Percentiles rank a stretch among this genome's conserved stretches.
These are phyloP conservation scores for Seira sanloemensis DNA, from an alignment of 2,888 invertebrate species.

Conservation along the genomic window DNA sequence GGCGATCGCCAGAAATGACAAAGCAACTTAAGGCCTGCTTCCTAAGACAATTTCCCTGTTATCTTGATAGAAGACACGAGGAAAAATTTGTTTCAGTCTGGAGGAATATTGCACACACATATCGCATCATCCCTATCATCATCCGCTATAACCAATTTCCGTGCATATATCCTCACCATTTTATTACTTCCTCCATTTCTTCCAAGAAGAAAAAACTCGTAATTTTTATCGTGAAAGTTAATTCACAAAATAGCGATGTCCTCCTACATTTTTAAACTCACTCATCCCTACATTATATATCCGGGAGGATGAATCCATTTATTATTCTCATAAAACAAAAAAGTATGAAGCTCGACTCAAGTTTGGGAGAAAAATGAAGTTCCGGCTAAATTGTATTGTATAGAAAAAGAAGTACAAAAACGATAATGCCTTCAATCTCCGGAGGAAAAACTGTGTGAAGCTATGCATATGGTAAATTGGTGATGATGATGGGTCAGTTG, in stretches of 20 bases:
- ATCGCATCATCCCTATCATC: neutral
- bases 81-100: neutral
- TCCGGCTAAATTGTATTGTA: slow-evolving; percentile 47
- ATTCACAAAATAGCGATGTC: neutral
- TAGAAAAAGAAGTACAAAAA: slow-evolving; percentile 33
- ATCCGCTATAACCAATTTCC: neutral
- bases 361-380: slow-evolving; percentile 19
- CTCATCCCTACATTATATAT: slow-evolving; percentile 6
- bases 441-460: slow-evolving; percentile 58
- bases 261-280: neutral
- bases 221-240: slow-evolving; percentile 3
- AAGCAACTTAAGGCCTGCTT: slow-evolving; percentile 35
- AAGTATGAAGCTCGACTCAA: neutral
- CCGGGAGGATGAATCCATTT: slow-evolving; percentile 35
- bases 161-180: neutral
- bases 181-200: neutral
- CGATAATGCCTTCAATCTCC: slow-evolving; percentile 22
- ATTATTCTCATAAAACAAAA: slow-evolving; percentile 27
- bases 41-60: slow-evolving; percentile 6
- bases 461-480: slow-evolving; percentile 59
- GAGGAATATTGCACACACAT: slow-evolving; percentile 2
- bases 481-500: slow-evolving; percentile 51
- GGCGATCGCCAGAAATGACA: slow-evolving; percentile 35
- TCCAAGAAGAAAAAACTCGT: neutral
- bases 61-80: neutral